phyloP scores from a whole-genome alignment of 2,113 vertebrate genomes.

The Ictalurus punctatus region DNA sequence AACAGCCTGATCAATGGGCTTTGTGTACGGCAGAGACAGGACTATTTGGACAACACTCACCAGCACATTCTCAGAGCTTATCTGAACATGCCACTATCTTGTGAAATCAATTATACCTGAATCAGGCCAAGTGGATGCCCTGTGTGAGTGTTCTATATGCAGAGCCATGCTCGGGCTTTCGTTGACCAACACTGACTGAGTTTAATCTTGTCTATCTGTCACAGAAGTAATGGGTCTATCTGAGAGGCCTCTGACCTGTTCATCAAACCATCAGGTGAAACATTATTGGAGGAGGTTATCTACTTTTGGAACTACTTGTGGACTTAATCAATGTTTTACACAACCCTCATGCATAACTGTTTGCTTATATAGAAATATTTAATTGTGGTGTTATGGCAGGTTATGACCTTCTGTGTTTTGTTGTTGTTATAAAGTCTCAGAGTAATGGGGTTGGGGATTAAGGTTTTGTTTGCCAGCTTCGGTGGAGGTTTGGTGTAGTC shows the following conservation, averaged over 20 bases:
- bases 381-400: background rate
- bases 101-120: constrained; percentile 41
- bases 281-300: constrained; percentile 39
- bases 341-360: background rate
- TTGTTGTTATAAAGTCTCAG: constrained; percentile 54
- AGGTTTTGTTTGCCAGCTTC: constrained; percentile 55
- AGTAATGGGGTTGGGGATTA: constrained; percentile 59
- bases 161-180: constrained; percentile 27
- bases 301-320: constrained; percentile 7
- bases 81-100: constrained; percentile 45
- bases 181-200: constrained; percentile 34
- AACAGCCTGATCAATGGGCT: constrained; percentile 63
- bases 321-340: constrained; percentile 23
- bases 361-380: constrained; percentile 1
- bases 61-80: constrained; percentile 45
- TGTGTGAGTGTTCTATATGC: constrained; percentile 41
- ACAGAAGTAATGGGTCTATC: constrained; percentile 15
- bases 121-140: constrained; percentile 38
- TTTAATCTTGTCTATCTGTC: constrained; percentile 43
- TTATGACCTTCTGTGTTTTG: constrained; percentile 3
- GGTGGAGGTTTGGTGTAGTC: constrained; percentile 36
- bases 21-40: constrained; percentile 6
- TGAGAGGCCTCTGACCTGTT: constrained; percentile 31
- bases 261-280: constrained; percentile 28
- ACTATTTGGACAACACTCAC: constrained; percentile 43